These are phyloP conservation scores for Anguilla rostrata DNA, from an alignment of 2,113 vertebrate species.

Conservation along the genomic window DNA sequence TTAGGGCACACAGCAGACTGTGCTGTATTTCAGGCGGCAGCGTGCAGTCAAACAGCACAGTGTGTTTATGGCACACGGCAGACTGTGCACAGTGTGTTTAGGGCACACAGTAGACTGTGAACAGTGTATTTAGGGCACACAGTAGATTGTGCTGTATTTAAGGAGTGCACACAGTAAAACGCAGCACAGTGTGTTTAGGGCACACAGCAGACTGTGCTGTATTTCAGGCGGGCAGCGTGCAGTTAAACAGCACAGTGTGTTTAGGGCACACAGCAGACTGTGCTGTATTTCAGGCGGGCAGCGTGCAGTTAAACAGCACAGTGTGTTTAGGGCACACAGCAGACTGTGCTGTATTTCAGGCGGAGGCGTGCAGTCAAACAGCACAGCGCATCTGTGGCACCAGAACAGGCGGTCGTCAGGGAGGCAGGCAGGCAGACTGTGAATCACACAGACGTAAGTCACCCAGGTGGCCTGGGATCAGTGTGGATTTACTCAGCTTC, in stretches of 20 bases:
- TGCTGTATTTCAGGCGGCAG: background rate
- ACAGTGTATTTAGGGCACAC: too few species aligned
- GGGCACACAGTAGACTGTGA: too few species aligned
- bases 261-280: too few species aligned
- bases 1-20: too few species aligned
- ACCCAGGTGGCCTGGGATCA: constrained; percentile 1
- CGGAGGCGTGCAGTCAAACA: background rate
- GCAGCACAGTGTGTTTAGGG: background rate
- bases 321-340: background rate
- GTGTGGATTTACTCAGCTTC: background rate
- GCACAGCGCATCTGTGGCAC: background rate
- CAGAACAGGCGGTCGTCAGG: background rate
- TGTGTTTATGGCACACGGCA: too few species aligned
- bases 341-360: background rate
- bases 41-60: too few species aligned
- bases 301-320: background rate
- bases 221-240: background rate
- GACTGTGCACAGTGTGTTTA: too few species aligned
- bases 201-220: background rate
- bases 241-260: background rate
- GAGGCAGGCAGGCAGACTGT: background rate
- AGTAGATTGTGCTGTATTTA: too few species aligned
- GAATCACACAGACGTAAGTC: background rate
- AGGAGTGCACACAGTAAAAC: background rate
- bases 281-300: background rate